Conservation (phyloP, 1,140 invertebrate genomes). For the Papilio polytes region DNA sequence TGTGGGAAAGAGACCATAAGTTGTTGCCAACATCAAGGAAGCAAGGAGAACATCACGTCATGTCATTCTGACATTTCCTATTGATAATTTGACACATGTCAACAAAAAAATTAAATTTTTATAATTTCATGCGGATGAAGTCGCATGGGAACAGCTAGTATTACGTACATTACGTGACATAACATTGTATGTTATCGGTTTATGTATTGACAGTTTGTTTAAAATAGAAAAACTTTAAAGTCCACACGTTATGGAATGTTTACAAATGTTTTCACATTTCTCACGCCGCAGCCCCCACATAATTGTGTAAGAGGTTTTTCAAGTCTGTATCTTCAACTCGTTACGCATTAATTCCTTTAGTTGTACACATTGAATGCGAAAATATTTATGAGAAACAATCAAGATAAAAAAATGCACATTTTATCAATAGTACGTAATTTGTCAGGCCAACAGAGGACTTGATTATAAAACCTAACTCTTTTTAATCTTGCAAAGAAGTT, state of each 20-base stretch:
- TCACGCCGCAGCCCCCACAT: not conserved
- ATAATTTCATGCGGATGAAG: too few relatives aligned
- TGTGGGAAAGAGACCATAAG: too few relatives aligned
- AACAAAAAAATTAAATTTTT: too few relatives aligned
- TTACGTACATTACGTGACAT: not conserved
- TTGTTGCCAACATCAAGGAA: too few relatives aligned
- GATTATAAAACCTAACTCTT: too few relatives aligned
- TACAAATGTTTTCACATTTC: conserved; percentile 28
- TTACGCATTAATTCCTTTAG: not conserved
- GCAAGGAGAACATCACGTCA: too few relatives aligned
- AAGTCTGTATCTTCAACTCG: conserved; percentile 5
- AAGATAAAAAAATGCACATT: not conserved
- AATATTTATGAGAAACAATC: not conserved
- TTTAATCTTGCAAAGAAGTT: not conserved
- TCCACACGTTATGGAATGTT: conserved; percentile 7
- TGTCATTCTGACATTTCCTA: too few relatives aligned
- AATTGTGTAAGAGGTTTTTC: not conserved
- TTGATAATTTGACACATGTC: too few relatives aligned
- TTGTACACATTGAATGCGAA: not conserved
- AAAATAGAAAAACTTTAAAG: not conserved
- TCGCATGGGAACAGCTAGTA: too few relatives aligned
- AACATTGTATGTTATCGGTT: not conserved
- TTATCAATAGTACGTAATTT: not conserved
- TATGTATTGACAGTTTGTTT: not conserved
- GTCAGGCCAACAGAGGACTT: too few relatives aligned